Evolutionary conservation across 2,797 vertebrate genomes (phyloP).

Genomic region (Phaenicophaeus curvirostris): DNA sequence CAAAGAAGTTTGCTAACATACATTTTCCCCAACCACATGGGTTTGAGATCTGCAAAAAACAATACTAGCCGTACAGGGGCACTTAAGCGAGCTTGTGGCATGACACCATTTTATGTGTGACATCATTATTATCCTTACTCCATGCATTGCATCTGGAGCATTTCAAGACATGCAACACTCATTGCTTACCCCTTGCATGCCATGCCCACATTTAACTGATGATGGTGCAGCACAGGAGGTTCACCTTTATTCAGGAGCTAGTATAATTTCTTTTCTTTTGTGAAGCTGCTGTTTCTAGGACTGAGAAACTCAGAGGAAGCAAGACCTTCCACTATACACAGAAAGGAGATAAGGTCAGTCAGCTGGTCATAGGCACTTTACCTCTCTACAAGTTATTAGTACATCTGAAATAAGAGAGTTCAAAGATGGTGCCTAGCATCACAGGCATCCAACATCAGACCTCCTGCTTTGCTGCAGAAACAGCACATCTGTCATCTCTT

Average conservation of each 20-base stretch:
- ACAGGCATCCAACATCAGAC: neutral
- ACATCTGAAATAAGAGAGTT: neutral
- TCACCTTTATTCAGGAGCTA: neutral
- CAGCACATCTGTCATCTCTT: no score
- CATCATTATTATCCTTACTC: neutral
- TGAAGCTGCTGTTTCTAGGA: neutral
- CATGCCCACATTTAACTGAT: neutral
- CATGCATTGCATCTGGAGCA: neutral
- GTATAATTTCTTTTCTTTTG: no score
- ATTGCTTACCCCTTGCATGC: accelerated
- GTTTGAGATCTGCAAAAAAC: neutral
- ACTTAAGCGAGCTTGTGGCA: accelerated
- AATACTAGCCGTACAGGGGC: accelerated
- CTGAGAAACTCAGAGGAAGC: neutral
- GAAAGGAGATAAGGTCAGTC: accelerated
- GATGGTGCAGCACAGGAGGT: accelerated
- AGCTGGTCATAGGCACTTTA: neutral
- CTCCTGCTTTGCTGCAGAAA: neutral
- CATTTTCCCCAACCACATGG: neutral
- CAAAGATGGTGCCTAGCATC: neutral
- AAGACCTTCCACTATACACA: neutral
- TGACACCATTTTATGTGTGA: accelerated
- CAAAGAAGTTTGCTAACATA: accelerated
- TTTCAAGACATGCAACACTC: neutral
- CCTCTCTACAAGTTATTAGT: accelerated